Conservation (phyloP, 1,140 invertebrate species). For the Dysdera silvatica region DNA sequence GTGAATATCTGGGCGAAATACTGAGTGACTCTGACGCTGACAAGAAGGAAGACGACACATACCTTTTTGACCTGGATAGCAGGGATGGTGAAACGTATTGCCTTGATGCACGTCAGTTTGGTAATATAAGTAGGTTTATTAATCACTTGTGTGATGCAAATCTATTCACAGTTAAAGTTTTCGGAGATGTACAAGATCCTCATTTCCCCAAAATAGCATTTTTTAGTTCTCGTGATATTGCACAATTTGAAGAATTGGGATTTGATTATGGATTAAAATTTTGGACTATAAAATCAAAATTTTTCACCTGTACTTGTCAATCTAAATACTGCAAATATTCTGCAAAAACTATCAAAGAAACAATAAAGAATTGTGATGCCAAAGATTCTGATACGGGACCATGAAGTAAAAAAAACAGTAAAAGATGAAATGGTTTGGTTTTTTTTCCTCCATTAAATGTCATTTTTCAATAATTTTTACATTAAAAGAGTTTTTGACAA, state of each 20-base stretch:
- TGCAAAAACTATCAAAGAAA: slow-evolving; percentile 55
- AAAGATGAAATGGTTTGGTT: no score
- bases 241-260: slow-evolving; percentile 70
- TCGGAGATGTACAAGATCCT: slow-evolving; percentile 78
- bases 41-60: slow-evolving; percentile 74
- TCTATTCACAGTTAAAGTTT: slow-evolving; percentile 77
- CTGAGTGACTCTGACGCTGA: slow-evolving; percentile 45
- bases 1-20: slow-evolving; percentile 10
- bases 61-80: slow-evolving; percentile 80
- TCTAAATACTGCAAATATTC: slow-evolving; percentile 72
- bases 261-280: slow-evolving; percentile 96
- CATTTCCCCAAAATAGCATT: slow-evolving; percentile 76
- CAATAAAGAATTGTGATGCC: slow-evolving; percentile 56
- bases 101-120: slow-evolving; percentile 78
- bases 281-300: slow-evolving; percentile 87
- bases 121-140: slow-evolving; percentile 84
- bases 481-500: no score
- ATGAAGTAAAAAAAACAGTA: no score
- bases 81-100: slow-evolving; percentile 40
- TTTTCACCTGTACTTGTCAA: slow-evolving; percentile 76
- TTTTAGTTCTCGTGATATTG: slow-evolving; percentile 69
- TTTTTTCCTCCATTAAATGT: no score
- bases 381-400: no score
- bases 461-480: no score
- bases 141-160: slow-evolving; percentile 89